Base-by-base conservation (phyloP, 1,140 invertebrate genomes). In the Saxidomus purpurata region DNA sequence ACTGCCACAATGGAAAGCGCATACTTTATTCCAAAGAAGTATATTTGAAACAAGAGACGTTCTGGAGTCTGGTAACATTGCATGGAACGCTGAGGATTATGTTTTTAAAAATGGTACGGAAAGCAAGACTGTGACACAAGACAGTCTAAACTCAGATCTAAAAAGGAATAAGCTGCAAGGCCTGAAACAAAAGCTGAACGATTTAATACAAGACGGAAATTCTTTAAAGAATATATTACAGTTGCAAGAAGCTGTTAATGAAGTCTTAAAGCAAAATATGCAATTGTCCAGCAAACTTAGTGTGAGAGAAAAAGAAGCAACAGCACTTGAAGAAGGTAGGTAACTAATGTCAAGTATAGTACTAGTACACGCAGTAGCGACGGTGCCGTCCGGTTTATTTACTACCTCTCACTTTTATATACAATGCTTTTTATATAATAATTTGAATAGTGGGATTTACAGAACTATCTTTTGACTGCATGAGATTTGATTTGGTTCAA, bases 161-260 rank as follows among this genome's bases (percentile, higher is more conserved):
- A 67, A 28, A 67, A 67, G 34, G 11, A 31, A 28, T 36, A 67
- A 28, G 9, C 25, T 67, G 8, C 28, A 28, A 67, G 61, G 34
- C 31, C n/a, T 67, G 28, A 36, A n/a, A n/a, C n/a, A n/a, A n/a
- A n/a, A n/a, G n/a, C n/a, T n/a, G n/a, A n/a, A n/a, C n/a, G n/a
- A n/a, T 67, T 28, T 31, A 31, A 31, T 67, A 8, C 61, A 67
- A 31, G 28, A 67, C 28, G 61, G 31, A 11, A 67, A 67, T 15
- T n/a, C 34, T 67, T 67, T 36, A 28, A 8, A 67, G 17, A 31
- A 31, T 11, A 67, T 1, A 34, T 28, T 67, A 67, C 25, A 34
- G 31, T 67, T 67, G 34, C 61, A 67, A 34, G 61, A 34, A 36
- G 61, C 28, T 67, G 61, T 67, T 4, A 67, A 67, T 67, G 61